Percentiles rank a stretch among this genome's conserved stretches.
Conservation (phyloP, 2,797 vertebrate species). For the Falco novaeseelandiae region DNA sequence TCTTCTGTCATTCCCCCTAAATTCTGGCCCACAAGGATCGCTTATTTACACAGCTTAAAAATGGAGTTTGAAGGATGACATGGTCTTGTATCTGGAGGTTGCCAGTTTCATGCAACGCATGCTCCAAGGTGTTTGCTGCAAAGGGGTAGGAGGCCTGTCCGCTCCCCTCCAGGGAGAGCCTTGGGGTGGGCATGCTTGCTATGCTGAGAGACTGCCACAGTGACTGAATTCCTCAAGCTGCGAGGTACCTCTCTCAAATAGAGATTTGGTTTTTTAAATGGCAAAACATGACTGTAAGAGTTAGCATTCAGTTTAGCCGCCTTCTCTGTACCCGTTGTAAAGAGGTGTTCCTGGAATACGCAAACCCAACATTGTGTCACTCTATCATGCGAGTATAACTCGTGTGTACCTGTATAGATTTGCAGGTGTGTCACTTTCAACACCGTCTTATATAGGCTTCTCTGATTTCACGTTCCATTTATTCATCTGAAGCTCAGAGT, state of each 20-base stretch:
- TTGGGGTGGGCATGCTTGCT: not conserved
- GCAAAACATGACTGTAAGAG: not conserved
- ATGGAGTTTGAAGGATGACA: fast-evolving
- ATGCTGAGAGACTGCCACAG: fast-evolving
- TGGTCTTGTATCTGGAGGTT: not conserved
- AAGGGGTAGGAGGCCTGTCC: not conserved
- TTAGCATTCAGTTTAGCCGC: not conserved
- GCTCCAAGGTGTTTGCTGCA: not conserved
- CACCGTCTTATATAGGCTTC: not conserved
- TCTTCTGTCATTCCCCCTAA: fast-evolving
- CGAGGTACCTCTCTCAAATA: not conserved
- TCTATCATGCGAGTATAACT: not conserved
- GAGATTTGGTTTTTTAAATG: not conserved
- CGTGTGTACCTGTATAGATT: fast-evolving
- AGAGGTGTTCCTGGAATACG: not conserved
- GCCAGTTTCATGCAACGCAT: fast-evolving
- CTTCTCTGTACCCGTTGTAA: not conserved
- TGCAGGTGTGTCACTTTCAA: not conserved
- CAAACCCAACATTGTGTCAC: not conserved
- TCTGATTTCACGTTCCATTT: not conserved
- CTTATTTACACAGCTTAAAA: not conserved
- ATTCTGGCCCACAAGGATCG: fast-evolving
- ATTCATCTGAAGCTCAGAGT: not conserved
- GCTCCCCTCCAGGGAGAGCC: not conserved
- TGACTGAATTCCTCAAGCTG: not conserved